phyloP scores from a whole-genome alignment of 2,113 vertebrate species.

The Rousettus leschenaultii region DNA sequence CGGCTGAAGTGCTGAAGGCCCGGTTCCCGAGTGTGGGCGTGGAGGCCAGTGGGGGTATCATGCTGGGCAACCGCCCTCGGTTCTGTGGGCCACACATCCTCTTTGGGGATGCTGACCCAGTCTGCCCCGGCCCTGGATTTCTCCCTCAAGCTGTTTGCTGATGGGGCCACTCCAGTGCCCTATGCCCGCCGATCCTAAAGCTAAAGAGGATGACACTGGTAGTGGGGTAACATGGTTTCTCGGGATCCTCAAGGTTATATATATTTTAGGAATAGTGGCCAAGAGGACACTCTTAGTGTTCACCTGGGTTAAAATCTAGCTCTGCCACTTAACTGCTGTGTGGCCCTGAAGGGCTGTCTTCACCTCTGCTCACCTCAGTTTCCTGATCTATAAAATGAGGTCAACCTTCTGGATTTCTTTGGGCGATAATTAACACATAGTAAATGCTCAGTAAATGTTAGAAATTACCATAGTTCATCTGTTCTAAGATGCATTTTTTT shows the following conservation, averaged over 20 bases:
- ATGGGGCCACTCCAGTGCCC: not conserved
- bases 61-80: conserved; percentile 72
- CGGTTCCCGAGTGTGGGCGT: conserved; percentile 79
- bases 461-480: not conserved
- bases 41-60: conserved; percentile 89
- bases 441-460: not conserved
- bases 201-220: rapidly evolving
- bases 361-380: not conserved
- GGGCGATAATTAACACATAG: not conserved
- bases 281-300: rapidly evolving
- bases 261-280: not conserved
- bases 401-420: not conserved
- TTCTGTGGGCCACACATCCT: conserved; percentile 84
- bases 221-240: rapidly evolving
- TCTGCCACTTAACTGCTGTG: not conserved
- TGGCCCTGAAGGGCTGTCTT: not conserved
- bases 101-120: conserved; percentile 89
- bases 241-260: not conserved
- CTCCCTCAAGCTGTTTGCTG: conserved; percentile 83
- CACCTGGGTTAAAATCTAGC: not conserved
- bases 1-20: conserved; percentile 80
- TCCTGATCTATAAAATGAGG: conserved; percentile 21
- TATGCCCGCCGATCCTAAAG: not conserved
- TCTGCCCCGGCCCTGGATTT: conserved; percentile 86
- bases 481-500: not conserved